A percentile compares a stretch with the other conserved stretches of the same genome.
phyloP scores from a whole-genome alignment of 2,797 vertebrate genomes.

The Tangara arthus region DNA sequence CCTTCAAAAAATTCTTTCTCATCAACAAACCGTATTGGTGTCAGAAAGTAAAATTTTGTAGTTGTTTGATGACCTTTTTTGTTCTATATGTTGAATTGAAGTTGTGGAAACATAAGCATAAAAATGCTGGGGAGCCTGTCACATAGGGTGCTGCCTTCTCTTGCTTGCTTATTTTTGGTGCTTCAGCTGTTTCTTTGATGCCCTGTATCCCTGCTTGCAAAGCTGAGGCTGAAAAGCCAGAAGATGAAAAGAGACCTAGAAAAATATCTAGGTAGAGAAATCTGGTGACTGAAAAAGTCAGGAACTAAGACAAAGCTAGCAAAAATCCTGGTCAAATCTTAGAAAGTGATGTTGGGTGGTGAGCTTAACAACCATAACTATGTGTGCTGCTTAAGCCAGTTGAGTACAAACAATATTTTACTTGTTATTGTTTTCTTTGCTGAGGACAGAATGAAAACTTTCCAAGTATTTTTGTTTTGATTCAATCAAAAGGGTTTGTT shows the following conservation, averaged over 20 bases:
- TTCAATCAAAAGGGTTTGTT: not conserved
- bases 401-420: not conserved
- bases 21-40: not conserved
- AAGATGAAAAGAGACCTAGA: not conserved
- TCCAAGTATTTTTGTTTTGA: not conserved
- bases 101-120: not conserved
- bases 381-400: not conserved
- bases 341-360: not conserved
- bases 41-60: not conserved
- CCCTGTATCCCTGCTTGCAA: not conserved
- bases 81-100: not conserved
- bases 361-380: not conserved
- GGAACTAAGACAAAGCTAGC: not conserved
- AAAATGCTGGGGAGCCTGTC: not conserved
- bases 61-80: not conserved
- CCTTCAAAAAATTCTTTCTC: not conserved
- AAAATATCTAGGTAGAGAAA: not conserved
- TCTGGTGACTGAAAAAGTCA: not conserved
- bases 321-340: not conserved
- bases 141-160: not conserved
- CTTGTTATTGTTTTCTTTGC: not conserved
- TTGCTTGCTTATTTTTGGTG: not conserved
- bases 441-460: not conserved
- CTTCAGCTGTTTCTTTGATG: not conserved
- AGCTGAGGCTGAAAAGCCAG: not conserved